Evolutionary conservation across 2,888 invertebrate genomes (phyloP).

Genomic region (Ceratothoa steindachneri): DNA sequence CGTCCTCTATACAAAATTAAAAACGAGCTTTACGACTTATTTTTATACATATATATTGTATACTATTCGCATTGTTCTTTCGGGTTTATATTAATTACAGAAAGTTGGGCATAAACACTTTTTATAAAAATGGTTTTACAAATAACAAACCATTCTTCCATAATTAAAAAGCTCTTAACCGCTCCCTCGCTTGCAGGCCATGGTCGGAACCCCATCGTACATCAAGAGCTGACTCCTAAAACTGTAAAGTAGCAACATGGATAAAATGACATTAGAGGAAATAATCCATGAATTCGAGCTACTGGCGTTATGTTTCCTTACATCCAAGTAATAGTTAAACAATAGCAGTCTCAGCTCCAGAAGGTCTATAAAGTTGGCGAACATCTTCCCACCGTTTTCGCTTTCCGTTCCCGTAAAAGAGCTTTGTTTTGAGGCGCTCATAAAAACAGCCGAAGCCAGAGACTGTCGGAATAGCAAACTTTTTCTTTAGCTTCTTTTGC

Average conservation of each 20-base stretch:
- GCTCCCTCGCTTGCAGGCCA: background rate
- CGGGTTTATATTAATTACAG: background rate
- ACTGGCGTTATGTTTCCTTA: slow-evolving; percentile 7
- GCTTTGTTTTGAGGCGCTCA: background rate
- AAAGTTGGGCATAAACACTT: background rate
- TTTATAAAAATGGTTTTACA: background rate
- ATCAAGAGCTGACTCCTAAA: background rate
- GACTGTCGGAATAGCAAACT: background rate
- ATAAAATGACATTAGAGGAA: background rate
- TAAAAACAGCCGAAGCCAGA: background rate
- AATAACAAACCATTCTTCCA: background rate
- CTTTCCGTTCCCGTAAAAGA: background rate
- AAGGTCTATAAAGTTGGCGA: slow-evolving; percentile 4
- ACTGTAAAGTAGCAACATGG: slow-evolving; percentile 8
- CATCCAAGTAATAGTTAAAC: slow-evolving; percentile 10
- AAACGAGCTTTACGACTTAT: too few relatives aligned
- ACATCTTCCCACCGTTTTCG: background rate
- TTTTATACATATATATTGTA: background rate
- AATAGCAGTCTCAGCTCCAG: slow-evolving; percentile 2
- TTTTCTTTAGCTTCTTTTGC: background rate
- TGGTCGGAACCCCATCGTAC: background rate
- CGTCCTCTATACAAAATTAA: too few relatives aligned
- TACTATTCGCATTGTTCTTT: background rate
- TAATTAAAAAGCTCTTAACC: background rate
- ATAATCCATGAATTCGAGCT: background rate